Evolutionary conservation across 2,888 invertebrate species (phyloP).

Genomic region (Julus scanicus): DNA sequence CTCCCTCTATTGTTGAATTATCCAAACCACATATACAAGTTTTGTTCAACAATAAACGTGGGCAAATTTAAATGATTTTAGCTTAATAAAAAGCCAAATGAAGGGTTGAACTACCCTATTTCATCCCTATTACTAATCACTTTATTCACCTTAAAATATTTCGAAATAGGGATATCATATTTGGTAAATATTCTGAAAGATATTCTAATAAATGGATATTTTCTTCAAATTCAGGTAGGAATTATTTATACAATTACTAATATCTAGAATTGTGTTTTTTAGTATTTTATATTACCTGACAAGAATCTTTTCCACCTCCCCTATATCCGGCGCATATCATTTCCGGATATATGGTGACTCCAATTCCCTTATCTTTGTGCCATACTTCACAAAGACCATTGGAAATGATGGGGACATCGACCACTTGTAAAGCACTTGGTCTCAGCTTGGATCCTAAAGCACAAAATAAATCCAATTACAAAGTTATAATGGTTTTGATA

Average conservation of each 20-base stretch:
- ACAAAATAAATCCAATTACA: background rate
- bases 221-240: no score
- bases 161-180: no score
- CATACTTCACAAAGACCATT: slow-evolving; percentile 58
- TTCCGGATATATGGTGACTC: slow-evolving; percentile 91
- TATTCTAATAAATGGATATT: no score
- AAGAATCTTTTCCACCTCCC: slow-evolving; percentile 84
- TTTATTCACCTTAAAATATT: no score
- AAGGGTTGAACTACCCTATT: no score
- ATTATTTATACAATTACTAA: no score
- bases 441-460: slow-evolving; percentile 58
- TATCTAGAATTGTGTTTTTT: background rate
- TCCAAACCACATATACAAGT: background rate
- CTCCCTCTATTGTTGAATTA: background rate
- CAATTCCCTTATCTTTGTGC: slow-evolving; percentile 74
- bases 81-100: no score
- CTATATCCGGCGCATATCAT: slow-evolving; percentile 94
- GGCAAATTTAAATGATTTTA: background rate
- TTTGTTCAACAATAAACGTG: background rate
- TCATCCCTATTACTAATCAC: no score
- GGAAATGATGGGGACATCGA: slow-evolving; percentile 59
- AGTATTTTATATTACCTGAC: slow-evolving; percentile 68
- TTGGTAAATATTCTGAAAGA: no score
- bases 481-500: background rate
- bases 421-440: slow-evolving; percentile 58